Conservation (phyloP, 2,888 invertebrate genomes). For the Clepsis dumicolana region DNA sequence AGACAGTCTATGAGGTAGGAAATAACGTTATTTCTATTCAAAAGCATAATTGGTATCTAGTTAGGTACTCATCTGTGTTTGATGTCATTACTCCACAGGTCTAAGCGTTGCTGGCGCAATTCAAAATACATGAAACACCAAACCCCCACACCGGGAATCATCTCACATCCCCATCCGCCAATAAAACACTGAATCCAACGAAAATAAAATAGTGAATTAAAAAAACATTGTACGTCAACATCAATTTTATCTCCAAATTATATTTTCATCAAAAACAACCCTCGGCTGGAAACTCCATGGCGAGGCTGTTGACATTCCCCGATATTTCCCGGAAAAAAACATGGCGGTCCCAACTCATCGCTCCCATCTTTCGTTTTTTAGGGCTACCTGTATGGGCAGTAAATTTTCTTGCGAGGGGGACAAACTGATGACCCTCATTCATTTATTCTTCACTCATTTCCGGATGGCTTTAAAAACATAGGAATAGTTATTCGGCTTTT, state of each 20-base stretch:
- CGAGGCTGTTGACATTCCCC: conserved; percentile 37
- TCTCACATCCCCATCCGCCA: background rate
- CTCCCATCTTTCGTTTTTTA: conserved; percentile 42
- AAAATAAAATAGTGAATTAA: conserved; percentile 40
- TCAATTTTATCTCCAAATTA: conserved; percentile 41
- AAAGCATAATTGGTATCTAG: background rate
- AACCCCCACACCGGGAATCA: background rate
- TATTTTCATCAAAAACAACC: conserved; percentile 41
- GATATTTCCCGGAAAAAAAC: conserved; percentile 41
- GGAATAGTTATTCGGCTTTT: background rate
- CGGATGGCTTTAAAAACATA: conserved; percentile 7
- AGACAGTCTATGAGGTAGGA: background rate
- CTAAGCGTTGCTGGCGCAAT: background rate
- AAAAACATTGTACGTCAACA: conserved; percentile 35
- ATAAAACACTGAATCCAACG: conserved; percentile 22
- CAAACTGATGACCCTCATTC: conserved; percentile 38
- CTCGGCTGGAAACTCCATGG: conserved; percentile 24
- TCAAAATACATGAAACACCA: background rate
- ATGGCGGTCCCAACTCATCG: conserved; percentile 35
- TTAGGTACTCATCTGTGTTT: background rate
- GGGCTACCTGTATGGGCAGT: conserved; percentile 39
- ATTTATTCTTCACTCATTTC: conserved; percentile 31
- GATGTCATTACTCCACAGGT: background rate
- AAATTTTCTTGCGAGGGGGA: conserved; percentile 13
- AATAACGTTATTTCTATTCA: background rate